Base-by-base conservation (phyloP, 2,888 invertebrate species). In the Ophion ellenae region DNA sequence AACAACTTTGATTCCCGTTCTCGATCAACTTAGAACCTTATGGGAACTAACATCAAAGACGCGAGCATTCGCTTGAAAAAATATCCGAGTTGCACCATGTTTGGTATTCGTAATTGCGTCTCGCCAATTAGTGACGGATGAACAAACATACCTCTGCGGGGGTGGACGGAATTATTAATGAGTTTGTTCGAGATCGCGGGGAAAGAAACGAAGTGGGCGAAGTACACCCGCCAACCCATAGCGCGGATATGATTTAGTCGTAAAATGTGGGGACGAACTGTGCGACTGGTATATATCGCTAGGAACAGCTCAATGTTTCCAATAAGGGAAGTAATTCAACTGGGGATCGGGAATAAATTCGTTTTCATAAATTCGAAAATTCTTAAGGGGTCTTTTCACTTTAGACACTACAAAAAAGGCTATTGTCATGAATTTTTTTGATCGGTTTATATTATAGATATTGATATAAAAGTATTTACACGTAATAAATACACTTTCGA, bases 111-210 rank as follows among this genome's bases (percentile, higher is more conserved):
- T 70, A 70, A 75, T 75, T 84, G 57, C 61, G 36, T 28, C 57
- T 79, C 69, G 70, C 47, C 79, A 80, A 80, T 84, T 75, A 76
- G 70, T 63, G 24, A 74, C 28, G 79, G 53, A 40, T 17, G 74
- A 32, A 74, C 67, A 57, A 64, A 73, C 73, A 59, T 73, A 6
- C 0, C 59, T 53, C 59, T 7, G 36, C 5, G 24, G 36, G 7
- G n/a, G 36, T 20, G n/a, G 73, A 36, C 36, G 73, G 32, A 73
- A 59, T 73, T 73, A 73, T 73, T 59, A 59, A 32, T 20, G 73
- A 73, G 57, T 73, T 73, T 17, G 17, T 24, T 70, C 5, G 28
- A 53, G 53, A 73, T 59, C 11, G 36, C n/a, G 10, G 59, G 36
- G 73, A 40, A 73, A 36, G 11, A 59, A 73, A 73, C 59, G 36